A percentile compares a stretch with the other conserved stretches of the same genome.
Evolutionary conservation across 2,888 invertebrate genomes (phyloP).

Genomic region (Eucriotettix oculatus): DNA sequence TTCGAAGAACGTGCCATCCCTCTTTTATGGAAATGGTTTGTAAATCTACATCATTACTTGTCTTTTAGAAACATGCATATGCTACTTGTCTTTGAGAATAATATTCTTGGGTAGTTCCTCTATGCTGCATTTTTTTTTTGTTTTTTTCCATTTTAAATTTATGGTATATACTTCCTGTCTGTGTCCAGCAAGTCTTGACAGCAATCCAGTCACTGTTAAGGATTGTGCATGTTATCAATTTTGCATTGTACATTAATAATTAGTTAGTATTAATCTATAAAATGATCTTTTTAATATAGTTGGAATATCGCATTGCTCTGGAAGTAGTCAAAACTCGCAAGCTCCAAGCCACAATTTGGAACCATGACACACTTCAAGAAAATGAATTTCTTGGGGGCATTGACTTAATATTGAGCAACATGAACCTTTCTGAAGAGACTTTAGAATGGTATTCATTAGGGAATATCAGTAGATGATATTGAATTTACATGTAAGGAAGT

Average conservation of each 20-base stretch:
- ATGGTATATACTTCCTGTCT: no score
- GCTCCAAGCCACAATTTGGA: constrained; percentile 90
- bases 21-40: constrained; percentile 94
- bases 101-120: no score
- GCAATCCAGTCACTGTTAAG: no score
- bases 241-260: no score
- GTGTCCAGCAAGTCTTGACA: no score
- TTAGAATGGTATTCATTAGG: constrained; percentile 73
- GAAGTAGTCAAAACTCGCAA: constrained; percentile 57
- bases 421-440: constrained; percentile 61
- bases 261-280: no score
- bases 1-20: constrained; percentile 83
- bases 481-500: not conserved
- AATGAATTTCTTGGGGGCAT: constrained; percentile 92
- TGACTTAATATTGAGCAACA: constrained; percentile 52
- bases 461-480: constrained; percentile 20
- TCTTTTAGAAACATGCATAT: no score
- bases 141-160: no score
- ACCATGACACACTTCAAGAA: constrained; percentile 83
- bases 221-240: no score
- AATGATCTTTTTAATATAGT: constrained; percentile 29
- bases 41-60: not conserved
- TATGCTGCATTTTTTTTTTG: no score
- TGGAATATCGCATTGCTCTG: constrained; percentile 74
- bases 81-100: not conserved